Base-by-base conservation (phyloP, 1,140 invertebrate species). In the Brachionus calyciflorus region DNA sequence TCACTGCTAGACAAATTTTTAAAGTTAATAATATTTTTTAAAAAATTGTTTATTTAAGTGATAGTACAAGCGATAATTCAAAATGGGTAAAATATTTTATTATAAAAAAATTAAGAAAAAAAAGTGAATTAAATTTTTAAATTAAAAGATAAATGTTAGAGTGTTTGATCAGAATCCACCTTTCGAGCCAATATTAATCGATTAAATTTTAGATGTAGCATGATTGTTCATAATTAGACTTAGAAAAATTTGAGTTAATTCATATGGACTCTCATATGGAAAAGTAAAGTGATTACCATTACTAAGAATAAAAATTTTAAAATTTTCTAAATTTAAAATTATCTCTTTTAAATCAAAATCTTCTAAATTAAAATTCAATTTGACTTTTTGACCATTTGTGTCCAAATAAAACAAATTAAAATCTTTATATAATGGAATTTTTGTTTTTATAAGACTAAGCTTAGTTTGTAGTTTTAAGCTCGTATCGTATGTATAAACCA, bases 141-240 rank as follows among this genome's bases (percentile, higher is more conserved):
- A 44, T 63, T 9, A 19, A 6, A 24, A 73, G 69, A 73, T 73
- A 2, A 73, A 73, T 49, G 46, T 51, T 12, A 46, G n/a, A 19
- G 26, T 51, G 3, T 73, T 73, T 51, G 69, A 73, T 19, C 26
- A 73, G 28, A 49, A 73, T 17, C 69, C 69, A 30, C 69, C 69
- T 12, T 51, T 73, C 41, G 46, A 55, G 26, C 69, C 46, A 51
- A 51, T 51, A 17, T 12, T 49, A n/a, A 33, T 73, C 33, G 46
- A 73, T 12, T 73, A 55, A 33, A 51, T 73, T 73, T 49, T 73
- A 1, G 69, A 73, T 28, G 49, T 73, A 10, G 19, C 19, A 51
- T 28, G 33, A 70, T 70, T 70, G 3, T 51, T 7, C n/a, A n/a
- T n/a, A 5, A 51, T 44, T 19, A 65, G 44, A 65, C 30, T 44